Evolutionary conservation across 2,888 invertebrate genomes (phyloP), one percentile per base, ranked within the genome.

Genomic region (Tetranychus truncatus): DNA sequence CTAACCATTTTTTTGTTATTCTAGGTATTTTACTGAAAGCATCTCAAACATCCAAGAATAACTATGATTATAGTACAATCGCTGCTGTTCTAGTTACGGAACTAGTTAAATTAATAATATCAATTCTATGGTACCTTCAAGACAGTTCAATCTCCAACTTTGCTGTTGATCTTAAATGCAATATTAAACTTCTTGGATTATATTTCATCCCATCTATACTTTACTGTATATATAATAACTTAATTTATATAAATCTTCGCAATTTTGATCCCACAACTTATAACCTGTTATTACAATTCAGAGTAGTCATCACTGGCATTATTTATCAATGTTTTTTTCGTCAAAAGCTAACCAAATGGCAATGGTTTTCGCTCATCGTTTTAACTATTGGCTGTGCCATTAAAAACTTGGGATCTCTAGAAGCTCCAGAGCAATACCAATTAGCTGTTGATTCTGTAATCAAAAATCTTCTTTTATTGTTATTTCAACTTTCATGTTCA

Each of bases 191-290:
- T 72, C 83, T 92, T 79, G 82, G 89, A 75, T 82, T 92, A 71
- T 95, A 96, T 82, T 90, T 94, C 84, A 88, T 95, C 78, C 95
- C 95, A 69, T 90, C 95, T 0, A 86, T 91, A 80, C 84, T 95
- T 75, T 96, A 96, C 82, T 95, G 94, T 81, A 85, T 95, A 74
- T 95, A 95, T 85, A 95, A 96, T 82, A 95, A 95, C 84, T 86
- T 96, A 80, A 88, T 93, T 46, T 95, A 94, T 84, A 85, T 91
- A 74, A 95, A 95, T 85, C 85, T 95, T 80, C 89, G 91, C 15
- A 88, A 88, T 75, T 95, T 93, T 84, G 95, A 95, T 83, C 95
- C 95, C 1, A 95, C 95, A 0, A 93, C 95, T 0, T 95, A 95
- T 82, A 94, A 91, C 82, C 85, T 95, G 76, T 83, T 95, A 71